Percentiles rank a stretch among this genome's conserved stretches.
Evolutionary conservation across 2,113 vertebrate species (phyloP).

Genomic region (Casuarius casuarius): DNA sequence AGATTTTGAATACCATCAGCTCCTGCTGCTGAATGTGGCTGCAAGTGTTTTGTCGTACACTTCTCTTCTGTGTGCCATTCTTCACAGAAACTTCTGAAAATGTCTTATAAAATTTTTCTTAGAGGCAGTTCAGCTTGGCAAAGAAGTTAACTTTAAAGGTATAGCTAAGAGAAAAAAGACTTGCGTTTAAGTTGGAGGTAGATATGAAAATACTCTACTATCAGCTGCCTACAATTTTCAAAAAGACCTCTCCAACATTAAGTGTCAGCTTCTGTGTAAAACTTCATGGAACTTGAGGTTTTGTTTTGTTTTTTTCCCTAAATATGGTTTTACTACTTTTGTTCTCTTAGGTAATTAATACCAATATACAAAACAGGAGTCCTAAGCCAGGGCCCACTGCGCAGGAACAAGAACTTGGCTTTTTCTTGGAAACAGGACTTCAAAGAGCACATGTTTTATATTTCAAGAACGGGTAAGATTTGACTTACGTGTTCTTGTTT

Average conservation of each 20-base stretch:
- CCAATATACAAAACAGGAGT: conserved; percentile 95
- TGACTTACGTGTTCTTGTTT: not conserved
- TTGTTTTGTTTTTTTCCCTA: not conserved
- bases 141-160: not conserved
- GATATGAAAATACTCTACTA: not conserved
- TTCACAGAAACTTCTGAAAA: not conserved
- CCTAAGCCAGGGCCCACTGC: conserved; percentile 92
- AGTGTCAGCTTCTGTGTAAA: not conserved
- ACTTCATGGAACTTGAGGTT: not conserved
- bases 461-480: conserved; percentile 96
- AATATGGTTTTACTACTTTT: conserved; percentile 34
- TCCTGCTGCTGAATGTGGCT: not conserved
- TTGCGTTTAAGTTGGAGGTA: not conserved
- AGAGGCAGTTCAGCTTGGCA: not conserved
- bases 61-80: not conserved
- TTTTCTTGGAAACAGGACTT: conserved; percentile 97
- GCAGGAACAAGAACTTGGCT: conserved; percentile 96
- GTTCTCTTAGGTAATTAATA: conserved; percentile 83
- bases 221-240: not conserved
- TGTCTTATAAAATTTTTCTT: not conserved
- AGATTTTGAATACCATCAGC: not conserved
- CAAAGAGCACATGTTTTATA: conserved; percentile 98
- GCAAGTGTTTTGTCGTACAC: not conserved
- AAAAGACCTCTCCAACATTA: not conserved
- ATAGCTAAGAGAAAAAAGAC: not conserved